Evolutionary conservation across 1,140 invertebrate genomes (phyloP).

Genomic region (Grapholita molesta): DNA sequence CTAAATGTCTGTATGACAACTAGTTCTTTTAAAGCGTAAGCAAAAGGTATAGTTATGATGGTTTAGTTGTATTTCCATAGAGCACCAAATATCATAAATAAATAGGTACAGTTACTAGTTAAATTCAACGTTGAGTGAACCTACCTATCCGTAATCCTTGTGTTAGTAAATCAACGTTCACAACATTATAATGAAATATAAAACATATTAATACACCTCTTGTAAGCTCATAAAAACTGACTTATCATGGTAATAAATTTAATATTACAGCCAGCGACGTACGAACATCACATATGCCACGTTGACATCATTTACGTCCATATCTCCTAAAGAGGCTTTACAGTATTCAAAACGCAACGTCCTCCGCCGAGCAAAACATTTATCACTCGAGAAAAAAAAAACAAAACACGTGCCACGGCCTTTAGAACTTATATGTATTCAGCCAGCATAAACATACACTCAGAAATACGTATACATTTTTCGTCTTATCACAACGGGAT

Average conservation of each 20-base stretch:
- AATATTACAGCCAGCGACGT: not conserved
- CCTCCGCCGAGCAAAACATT: slow-evolving; percentile 27
- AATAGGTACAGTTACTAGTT: too few relatives aligned
- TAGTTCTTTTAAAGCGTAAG: too few relatives aligned
- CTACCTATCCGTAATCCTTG: too few relatives aligned
- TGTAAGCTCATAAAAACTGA: not conserved
- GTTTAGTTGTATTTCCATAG: too few relatives aligned
- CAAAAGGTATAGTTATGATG: too few relatives aligned
- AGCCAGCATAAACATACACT: slow-evolving; percentile 30
- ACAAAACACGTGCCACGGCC: slow-evolving; percentile 56
- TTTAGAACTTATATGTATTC: slow-evolving; percentile 17
- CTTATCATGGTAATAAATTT: not conserved
- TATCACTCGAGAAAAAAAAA: slow-evolving; percentile 37
- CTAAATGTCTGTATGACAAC: too few relatives aligned
- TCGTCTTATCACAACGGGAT: not conserved
- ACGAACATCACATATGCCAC: not conserved
- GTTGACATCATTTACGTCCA: slow-evolving; percentile 1
- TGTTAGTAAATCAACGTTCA: too few relatives aligned
- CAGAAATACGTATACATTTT: not conserved
- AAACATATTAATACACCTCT: not conserved
- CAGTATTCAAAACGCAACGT: slow-evolving; percentile 20
- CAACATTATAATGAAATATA: too few relatives aligned
- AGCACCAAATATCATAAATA: too few relatives aligned
- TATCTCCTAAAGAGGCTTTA: slow-evolving; percentile 10
- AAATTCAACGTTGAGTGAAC: too few relatives aligned